Base-by-base conservation (phyloP, 2,797 vertebrate genomes). In the Loris lydekkerianus region DNA sequence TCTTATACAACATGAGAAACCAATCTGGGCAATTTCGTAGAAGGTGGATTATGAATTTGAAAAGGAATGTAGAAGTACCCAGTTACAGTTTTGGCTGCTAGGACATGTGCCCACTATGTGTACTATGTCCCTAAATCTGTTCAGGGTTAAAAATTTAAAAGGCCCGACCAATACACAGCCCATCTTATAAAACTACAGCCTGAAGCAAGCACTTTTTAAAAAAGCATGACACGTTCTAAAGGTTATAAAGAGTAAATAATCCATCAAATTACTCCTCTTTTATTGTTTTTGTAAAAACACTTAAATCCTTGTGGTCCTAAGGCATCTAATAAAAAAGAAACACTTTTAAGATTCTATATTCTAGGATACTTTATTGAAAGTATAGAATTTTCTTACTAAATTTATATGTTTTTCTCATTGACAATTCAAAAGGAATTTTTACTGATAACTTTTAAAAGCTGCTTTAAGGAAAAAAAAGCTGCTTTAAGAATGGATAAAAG, bases 171-270 rank as follows among this genome's bases (percentile, higher is more conserved):
- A 98, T 98, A 98, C 98, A 98, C 97, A 98, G 98, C 98, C 98
- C 98, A 98, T 98, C 98, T 99, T 99, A 98, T 99, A 98, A 99
- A 99, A 98, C 98, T 97, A 98, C 98, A 98, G 98, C 99, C 99
- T 99, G 98, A 97, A 99, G 99, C 99, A 99, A 99, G 98, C 98
- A 98, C 98, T 99, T 99, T 98, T 97, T 99, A 97, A 98, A 97
- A 97, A 98, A 98, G 97, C 98, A 98, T 98, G 98, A 98, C 99
- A 99, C 99, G 98, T 99, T 99, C 97, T 99, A 99, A 99, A 99
- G 99, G 99, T 99, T 99, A 99, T 98, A 98, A 98, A 97, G 98
- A 99, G 98, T 98, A 99, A 99, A 99, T 99, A 99, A 99, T 98
- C 98, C 99, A 99, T 99, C 99, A 98, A 98, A 98, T 99, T 99